phyloP scores from a whole-genome alignment of 2,888 invertebrate genomes.

The Drosophila leonis region DNA sequence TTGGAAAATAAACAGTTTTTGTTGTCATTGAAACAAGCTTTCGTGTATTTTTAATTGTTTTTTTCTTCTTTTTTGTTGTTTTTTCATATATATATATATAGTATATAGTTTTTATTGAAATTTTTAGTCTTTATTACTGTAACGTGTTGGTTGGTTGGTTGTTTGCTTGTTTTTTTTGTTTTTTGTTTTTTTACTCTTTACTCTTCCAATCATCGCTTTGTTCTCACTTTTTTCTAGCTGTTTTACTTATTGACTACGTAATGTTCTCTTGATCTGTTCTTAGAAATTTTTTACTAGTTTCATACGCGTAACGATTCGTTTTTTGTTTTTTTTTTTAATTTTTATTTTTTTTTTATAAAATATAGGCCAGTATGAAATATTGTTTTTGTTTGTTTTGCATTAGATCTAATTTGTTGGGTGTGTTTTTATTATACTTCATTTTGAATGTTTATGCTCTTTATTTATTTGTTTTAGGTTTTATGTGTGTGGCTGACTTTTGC shows the following conservation, averaged over 20 bases:
- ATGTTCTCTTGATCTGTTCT: constrained; percentile 21
- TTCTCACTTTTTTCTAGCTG: constrained; percentile 13
- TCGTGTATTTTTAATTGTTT: constrained; percentile 35
- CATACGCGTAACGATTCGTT: constrained; percentile 47
- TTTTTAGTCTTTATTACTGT: constrained; percentile 75
- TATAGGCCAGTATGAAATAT: constrained; percentile 59
- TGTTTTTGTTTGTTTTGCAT: constrained; percentile 28
- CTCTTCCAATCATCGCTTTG: constrained; percentile 19
- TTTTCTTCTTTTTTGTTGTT: constrained; percentile 35
- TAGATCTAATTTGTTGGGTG: constrained; percentile 66
- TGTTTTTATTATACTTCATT: constrained; percentile 22
- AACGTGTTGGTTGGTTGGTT: constrained; percentile 67
- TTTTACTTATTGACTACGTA: constrained; percentile 51
- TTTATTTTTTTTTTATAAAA: constrained; percentile 43
- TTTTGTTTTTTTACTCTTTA: not conserved
- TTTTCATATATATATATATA: constrained; percentile 52
- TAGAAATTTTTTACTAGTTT: constrained; percentile 65
- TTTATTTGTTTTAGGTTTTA: constrained; percentile 19
- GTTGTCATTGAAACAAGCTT: constrained; percentile 36
- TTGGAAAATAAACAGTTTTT: constrained; percentile 6
- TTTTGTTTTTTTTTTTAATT: not conserved
- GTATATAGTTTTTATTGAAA: constrained; percentile 78
- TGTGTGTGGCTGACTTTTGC: constrained; percentile 45
- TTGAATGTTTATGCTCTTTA: constrained; percentile 18
- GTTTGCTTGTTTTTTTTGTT: constrained; percentile 14